Evolutionary conservation across 37 sponge, comb jelly and placozoan genomes (phyloP).

Genomic region (Theonella swinhoei): DNA sequence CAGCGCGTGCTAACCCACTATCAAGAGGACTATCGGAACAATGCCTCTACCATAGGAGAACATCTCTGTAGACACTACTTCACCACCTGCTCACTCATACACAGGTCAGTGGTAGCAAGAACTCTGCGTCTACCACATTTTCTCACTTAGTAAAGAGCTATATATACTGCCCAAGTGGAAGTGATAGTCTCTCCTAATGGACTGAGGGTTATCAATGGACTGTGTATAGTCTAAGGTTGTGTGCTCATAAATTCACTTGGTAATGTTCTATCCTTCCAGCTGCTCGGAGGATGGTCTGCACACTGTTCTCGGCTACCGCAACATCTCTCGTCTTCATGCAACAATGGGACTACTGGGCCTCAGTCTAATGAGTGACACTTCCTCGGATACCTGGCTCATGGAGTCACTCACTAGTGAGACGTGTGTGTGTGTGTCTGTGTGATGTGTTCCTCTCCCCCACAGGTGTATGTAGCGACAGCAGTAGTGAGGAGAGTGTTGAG

Average conservation of each 20-base stretch:
- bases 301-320: conserved; percentile 36
- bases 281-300: conserved; percentile 48
- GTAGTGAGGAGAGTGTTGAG: conserved; percentile 46
- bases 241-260: no score
- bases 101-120: conserved; percentile 30
- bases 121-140: not conserved
- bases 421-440: no score
- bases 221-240: no score
- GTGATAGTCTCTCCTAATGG: no score
- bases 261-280: no score
- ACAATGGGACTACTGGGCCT: conserved; percentile 36
- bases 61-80: conserved; percentile 25
- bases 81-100: conserved; percentile 45
- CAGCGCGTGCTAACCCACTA: conserved; percentile 43
- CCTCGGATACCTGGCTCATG: not conserved
- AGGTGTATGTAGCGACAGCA: conserved; percentile 21
- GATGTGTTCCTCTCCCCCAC: not conserved
- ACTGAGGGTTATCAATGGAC: no score
- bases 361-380: not conserved
- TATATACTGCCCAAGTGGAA: no score
- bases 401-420: conserved; percentile 4
- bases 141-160: no score
- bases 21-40: conserved; percentile 20
- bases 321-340: conserved; percentile 45
- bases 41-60: conserved; percentile 6